These are phyloP conservation scores for Luehdorfia chinensis DNA, from an alignment of 1,140 invertebrate genomes.

Conservation along the genomic window DNA sequence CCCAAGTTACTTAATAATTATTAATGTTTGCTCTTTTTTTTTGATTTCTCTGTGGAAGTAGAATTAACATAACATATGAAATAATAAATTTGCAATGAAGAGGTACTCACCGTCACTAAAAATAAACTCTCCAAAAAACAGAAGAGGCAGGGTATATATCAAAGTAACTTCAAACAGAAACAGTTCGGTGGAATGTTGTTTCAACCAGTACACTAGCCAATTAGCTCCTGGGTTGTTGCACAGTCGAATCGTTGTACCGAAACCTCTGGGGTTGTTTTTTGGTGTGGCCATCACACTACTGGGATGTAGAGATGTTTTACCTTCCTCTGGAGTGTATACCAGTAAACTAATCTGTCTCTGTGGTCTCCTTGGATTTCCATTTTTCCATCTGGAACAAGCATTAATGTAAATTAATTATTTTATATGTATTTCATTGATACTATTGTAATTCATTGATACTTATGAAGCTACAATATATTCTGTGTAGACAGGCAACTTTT, in stretches of 20 bases:
- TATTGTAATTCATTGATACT: too few relatives aligned
- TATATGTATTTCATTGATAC: too few relatives aligned
- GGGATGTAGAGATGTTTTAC: conserved; percentile 52
- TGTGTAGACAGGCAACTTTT: too few relatives aligned
- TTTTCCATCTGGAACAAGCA: conserved; percentile 40
- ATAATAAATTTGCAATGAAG: too few relatives aligned
- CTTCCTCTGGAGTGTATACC: conserved; percentile 49
- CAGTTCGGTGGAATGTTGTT: conserved; percentile 51
- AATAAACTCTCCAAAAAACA: conserved; percentile 70
- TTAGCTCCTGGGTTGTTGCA: conserved; percentile 47
- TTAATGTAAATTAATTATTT: too few relatives aligned
- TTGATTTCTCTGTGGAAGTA: too few relatives aligned
- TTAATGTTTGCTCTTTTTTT: too few relatives aligned
- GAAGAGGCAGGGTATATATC: conserved; percentile 62
- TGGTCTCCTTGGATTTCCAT: conserved; percentile 21
- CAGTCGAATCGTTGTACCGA: not conserved
- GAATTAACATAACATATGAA: too few relatives aligned
- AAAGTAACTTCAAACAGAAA: conserved; percentile 64
- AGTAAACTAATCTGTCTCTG: conserved; percentile 15
- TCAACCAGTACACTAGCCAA: conserved; percentile 70
- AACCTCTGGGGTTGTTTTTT: not conserved
- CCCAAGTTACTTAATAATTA: too few relatives aligned
- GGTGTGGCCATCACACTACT: conserved; percentile 50
- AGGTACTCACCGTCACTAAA: conserved; percentile 38
- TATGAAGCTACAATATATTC: too few relatives aligned